Percentiles rank a stretch among this genome's conserved stretches.
These are phyloP conservation scores for Drosophila prostipennis DNA, from an alignment of 2,888 invertebrate species.

Conservation along the genomic window DNA sequence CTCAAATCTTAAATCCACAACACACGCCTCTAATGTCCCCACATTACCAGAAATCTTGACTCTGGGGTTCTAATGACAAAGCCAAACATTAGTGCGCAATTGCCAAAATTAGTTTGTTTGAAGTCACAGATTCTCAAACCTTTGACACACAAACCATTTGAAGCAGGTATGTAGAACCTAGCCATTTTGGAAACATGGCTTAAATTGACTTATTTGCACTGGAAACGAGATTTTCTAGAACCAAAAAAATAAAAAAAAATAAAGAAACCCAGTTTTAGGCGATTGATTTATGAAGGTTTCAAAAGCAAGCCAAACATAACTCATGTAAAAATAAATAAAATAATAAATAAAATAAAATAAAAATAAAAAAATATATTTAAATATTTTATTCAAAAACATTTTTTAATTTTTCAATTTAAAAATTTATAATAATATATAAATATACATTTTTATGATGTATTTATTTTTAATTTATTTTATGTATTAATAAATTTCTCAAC, in stretches of 20 bases:
- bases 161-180: background rate
- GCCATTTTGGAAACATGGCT: background rate
- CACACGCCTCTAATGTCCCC: conserved; percentile 47
- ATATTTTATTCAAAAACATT: too few relatives aligned
- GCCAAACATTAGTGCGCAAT: conserved; percentile 22
- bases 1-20: conserved; percentile 49
- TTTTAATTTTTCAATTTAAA: too few relatives aligned
- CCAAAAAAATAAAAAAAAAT: background rate
- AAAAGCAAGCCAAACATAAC: conserved; percentile 14
- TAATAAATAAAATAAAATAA: too few relatives aligned
- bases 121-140: background rate
- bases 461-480: too few relatives aligned
- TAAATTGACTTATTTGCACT: background rate
- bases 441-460: too few relatives aligned
- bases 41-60: conserved; percentile 34
- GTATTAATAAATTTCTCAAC: too few relatives aligned
- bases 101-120: conserved; percentile 20
- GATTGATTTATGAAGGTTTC: conserved; percentile 1
- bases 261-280: background rate
- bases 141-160: conserved; percentile 11
- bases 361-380: background rate
- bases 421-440: too few relatives aligned
- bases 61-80: conserved; percentile 35
- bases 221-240: background rate
- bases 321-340: too few relatives aligned